Evolutionary conservation across 2,113 vertebrate genomes (phyloP), one percentile per base, ranked within the genome.

Genomic region (Aegotheles bennettii): DNA sequence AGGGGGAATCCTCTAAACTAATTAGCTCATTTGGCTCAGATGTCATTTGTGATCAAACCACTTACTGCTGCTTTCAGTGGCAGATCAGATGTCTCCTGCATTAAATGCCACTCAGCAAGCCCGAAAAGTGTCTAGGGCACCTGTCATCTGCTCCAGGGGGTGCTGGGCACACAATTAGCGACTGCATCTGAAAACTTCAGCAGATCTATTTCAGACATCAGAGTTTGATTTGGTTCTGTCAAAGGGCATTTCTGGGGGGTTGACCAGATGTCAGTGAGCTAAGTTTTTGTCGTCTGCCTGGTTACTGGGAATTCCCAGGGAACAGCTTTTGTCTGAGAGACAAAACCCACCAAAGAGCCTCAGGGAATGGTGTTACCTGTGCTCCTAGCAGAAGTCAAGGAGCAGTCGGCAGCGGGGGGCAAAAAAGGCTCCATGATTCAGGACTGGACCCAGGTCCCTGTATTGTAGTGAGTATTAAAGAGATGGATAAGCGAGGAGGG

Each of bases 1-100:
- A 56, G 51, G 80, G 64, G 51, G 86, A 71, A 64, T 88, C 47
- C 85, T 81, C 82, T 77, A 51, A 95, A 95, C 75, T 88, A 94
- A 93, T 96, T 91, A 93, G 79, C 64, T 96, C 20, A 7, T 95
- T 90, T 63, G 88, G 75, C 90, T 97, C 85, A 75, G 76, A 90
- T 93, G 88, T 93, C 75, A n/a, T 75, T 87, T 63, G 64, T 94
- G 82, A 90, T 93, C 79, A 92, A 93, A 67, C 83, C 80, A 84
- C 85, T 96, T 93, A 92, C 15, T 51, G 75, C 75, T 93, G 75
- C 88, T 90, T 60, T 94, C 51, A 7, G 53, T 47, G 86, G 88
- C 85, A 64, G 94, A 84, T 97, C 51, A 20, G 60, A 84, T 81
- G 79, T 92, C 83, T 93, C 70, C 8, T 35, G 69, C 48, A 19